Evolutionary conservation across 2,797 vertebrate genomes (phyloP).

Genomic region (Ptychobarbus kaznakovi): DNA sequence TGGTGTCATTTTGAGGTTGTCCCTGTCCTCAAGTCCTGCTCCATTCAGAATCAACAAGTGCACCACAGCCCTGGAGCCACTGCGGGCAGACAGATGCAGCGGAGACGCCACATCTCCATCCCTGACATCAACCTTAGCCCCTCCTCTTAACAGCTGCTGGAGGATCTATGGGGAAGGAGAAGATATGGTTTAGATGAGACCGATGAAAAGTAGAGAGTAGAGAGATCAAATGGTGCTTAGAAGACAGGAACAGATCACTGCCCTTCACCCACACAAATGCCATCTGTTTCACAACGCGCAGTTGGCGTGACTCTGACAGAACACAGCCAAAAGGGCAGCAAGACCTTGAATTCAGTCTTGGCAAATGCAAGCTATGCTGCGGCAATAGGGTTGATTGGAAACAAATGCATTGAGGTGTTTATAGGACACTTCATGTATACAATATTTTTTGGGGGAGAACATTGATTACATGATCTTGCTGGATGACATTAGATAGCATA

Average conservation of each 20-base stretch:
- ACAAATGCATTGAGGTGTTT: slow-evolving; percentile 22
- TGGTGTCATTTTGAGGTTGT: slow-evolving; percentile 57
- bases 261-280: slow-evolving; percentile 45
- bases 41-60: slow-evolving; percentile 52
- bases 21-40: slow-evolving; percentile 51
- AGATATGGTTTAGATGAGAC: neutral
- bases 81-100: slow-evolving; percentile 64
- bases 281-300: slow-evolving; percentile 59
- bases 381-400: neutral
- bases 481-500: neutral
- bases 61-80: slow-evolving; percentile 50
- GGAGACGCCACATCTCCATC: slow-evolving; percentile 58
- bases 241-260: slow-evolving; percentile 30
- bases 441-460: neutral
- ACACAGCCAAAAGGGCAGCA: slow-evolving; percentile 47
- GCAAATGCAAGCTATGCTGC: slow-evolving; percentile 18
- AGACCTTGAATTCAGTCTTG: slow-evolving; percentile 48
- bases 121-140: slow-evolving; percentile 35
- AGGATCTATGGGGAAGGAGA: slow-evolving; percentile 20
- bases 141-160: slow-evolving; percentile 62
- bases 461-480: neutral
- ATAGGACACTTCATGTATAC: neutral
- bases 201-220: slow-evolving; percentile 8
- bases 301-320: slow-evolving; percentile 40
- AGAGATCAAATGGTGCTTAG: slow-evolving; percentile 53